These are phyloP conservation scores for Rhipidura dahli DNA, from an alignment of 2,113 vertebrate genomes.

Conservation along the genomic window DNA sequence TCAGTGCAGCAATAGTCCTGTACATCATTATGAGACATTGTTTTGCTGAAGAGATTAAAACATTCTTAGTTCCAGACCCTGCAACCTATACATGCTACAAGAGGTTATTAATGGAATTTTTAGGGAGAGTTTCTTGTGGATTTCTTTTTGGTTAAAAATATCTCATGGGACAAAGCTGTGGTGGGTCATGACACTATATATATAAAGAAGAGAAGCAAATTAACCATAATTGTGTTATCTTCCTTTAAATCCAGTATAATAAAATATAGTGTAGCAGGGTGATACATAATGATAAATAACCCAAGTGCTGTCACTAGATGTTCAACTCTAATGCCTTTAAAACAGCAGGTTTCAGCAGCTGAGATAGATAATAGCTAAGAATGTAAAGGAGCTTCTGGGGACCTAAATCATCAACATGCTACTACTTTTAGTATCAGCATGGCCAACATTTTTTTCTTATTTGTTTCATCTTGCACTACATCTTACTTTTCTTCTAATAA, in stretches of 20 bases:
- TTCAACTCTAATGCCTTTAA: conserved; percentile 73
- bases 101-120: conserved; percentile 92
- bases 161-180: conserved; percentile 85
- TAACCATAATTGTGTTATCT: conserved; percentile 91
- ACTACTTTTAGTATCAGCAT: conserved; percentile 73
- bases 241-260: conserved; percentile 79
- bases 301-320: conserved; percentile 78
- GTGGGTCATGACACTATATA: conserved; percentile 85
- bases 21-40: conserved; percentile 99
- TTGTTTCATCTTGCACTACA: conserved; percentile 67
- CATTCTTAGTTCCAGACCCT: conserved; percentile 90
- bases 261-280: conserved; percentile 74
- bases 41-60: conserved; percentile 99
- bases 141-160: conserved; percentile 84
- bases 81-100: conserved; percentile 87
- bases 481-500: conserved; percentile 37
- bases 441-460: conserved; percentile 54
- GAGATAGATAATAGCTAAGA: conserved; percentile 74
- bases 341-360: conserved; percentile 80
- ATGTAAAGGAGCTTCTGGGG: conserved; percentile 69
- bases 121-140: conserved; percentile 87
- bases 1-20: conserved; percentile 97
- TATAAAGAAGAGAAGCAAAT: conserved; percentile 88
- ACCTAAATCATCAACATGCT: conserved; percentile 69
- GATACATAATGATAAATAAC: conserved; percentile 85